Conservation (phyloP, 2,888 invertebrate species). For the Metellina segmentata region DNA sequence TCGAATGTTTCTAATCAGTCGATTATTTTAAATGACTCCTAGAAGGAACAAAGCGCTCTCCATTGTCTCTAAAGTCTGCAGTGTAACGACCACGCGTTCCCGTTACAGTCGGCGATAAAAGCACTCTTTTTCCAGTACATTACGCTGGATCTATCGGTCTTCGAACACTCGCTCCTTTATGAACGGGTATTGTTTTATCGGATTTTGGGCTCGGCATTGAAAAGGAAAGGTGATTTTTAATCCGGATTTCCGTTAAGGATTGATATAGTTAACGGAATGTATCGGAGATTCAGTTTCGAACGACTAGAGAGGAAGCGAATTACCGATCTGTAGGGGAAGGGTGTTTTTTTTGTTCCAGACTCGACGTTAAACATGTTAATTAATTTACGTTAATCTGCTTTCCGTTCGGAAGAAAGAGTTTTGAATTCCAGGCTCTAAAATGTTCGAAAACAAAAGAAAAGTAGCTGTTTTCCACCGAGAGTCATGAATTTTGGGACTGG, state of each 20-base stretch:
- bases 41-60: conserved; percentile 62
- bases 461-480: neutral
- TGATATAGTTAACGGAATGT: conserved; percentile 61
- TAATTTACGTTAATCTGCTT: conserved; percentile 57
- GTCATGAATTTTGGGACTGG: neutral
- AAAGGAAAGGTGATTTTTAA: conserved; percentile 69
- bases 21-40: conserved; percentile 71
- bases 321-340: conserved; percentile 13
- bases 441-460: conserved; percentile 15
- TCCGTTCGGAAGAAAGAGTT: neutral
- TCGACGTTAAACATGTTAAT: conserved; percentile 37
- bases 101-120: conserved; percentile 65
- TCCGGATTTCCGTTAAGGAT: conserved; percentile 63
- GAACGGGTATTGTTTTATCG: conserved; percentile 72
- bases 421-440: conserved; percentile 23
- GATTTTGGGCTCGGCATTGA: conserved; percentile 39
- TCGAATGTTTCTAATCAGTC: conserved; percentile 68
- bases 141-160: conserved; percentile 68
- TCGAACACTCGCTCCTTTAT: conserved; percentile 70
- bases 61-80: conserved; percentile 46
- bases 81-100: conserved; percentile 62
- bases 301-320: conserved; percentile 35
- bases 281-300: conserved; percentile 47
- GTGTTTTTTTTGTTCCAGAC: conserved; percentile 7
- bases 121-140: conserved; percentile 69